Evolutionary conservation across 2,797 vertebrate genomes (phyloP).

Genomic region (Picus viridis): DNA sequence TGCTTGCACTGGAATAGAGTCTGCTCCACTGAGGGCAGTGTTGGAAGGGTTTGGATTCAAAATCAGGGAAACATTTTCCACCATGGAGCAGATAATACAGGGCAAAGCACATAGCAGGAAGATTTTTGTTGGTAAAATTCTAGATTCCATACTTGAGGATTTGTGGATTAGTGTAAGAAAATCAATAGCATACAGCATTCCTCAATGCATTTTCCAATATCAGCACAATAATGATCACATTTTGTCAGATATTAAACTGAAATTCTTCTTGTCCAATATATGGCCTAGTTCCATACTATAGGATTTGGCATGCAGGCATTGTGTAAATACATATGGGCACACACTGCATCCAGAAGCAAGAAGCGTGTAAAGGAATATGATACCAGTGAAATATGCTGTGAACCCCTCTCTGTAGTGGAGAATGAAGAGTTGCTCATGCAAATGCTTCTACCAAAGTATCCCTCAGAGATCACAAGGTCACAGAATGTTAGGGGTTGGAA

Average conservation of each 20-base stretch:
- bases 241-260: not conserved
- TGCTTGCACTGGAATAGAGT: not conserved
- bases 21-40: not conserved
- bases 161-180: not conserved
- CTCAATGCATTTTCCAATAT: not conserved
- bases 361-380: not conserved
- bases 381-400: not conserved
- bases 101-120: not conserved
- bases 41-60: not conserved
- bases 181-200: not conserved
- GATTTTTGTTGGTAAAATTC: not conserved
- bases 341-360: not conserved
- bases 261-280: not conserved
- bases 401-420: not conserved
- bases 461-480: not conserved
- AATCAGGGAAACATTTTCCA: not conserved
- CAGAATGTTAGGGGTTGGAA: no score
- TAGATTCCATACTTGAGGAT: not conserved
- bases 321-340: not conserved
- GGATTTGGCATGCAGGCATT: not conserved
- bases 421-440: not conserved
- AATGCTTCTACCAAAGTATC: not conserved
- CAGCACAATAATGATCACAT: not conserved
- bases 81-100: not conserved
- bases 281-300: not conserved